Evolutionary conservation across 2,888 invertebrate genomes (phyloP), one percentile per base, ranked within the genome.

Genomic region (Dryocosmus kuriphilus): DNA sequence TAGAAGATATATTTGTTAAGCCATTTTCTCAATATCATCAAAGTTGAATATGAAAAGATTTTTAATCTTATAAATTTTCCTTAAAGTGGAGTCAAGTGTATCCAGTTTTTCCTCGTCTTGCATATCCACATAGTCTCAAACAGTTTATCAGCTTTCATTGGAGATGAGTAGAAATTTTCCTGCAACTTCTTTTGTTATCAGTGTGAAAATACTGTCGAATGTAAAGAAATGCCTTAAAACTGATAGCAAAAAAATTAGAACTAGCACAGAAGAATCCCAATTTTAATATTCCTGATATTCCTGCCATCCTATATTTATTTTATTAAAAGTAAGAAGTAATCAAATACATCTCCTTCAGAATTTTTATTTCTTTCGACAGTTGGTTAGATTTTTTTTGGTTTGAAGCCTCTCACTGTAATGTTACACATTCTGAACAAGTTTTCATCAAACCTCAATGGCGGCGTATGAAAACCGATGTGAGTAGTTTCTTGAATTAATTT

Each of bases 371-470:
- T 86, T 93, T 94, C 79, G 95, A 95, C 16, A 96, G 91, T 3
- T 92, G 89, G 8, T 91, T 82, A n/a, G n/a, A n/a, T n/a, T n/a
- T n/a, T n/a, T n/a, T n/a, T n/a, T n/a, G n/a, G 93, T 83, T 94
- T 93, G 0, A 95, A 95, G 38, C 94, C 95, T 62, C 94, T 90
- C 8, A 96, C 94, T 89, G 96, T 96, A 90, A 96, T 94, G 82
- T 94, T 92, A n/a, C 16, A 95, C 92, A 0, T 95, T 94, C 3
- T 92, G 87, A 87, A 94, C 93, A 30, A 97, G 90, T 46, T 93
- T 93, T 96, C 96, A 87, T 96, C 95, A 87, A 96, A 97, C 84
- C 94, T 93, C 14, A 96, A 95, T 0, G 95, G 96, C 96, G 0
- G 96, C 96, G 46, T 94, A 88, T 97, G 96, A 89, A 97, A 94